Conservation (phyloP, 2,797 vertebrate species). For the Acanthurus leucopareius region DNA sequence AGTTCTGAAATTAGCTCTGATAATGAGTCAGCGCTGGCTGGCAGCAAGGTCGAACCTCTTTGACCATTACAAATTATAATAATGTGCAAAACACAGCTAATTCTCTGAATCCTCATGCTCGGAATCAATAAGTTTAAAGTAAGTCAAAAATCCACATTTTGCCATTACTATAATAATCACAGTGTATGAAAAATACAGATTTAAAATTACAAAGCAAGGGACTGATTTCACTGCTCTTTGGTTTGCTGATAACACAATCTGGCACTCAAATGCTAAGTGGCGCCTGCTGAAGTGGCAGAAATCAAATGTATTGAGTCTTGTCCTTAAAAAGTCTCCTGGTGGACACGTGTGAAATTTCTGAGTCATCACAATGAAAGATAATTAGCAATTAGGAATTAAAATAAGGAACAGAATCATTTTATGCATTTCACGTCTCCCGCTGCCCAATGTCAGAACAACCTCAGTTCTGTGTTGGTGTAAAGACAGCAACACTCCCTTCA, state of each 20-base stretch:
- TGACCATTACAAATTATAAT: constrained; percentile 40
- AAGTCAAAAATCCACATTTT: background rate
- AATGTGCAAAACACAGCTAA: constrained; percentile 34
- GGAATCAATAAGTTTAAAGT: background rate
- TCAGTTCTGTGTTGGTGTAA: background rate
- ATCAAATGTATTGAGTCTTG: background rate
- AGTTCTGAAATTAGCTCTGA: constrained; percentile 46
- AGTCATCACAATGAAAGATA: constrained; percentile 28
- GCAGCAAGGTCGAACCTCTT: constrained; percentile 51
- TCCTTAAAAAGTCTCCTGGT: constrained; percentile 7
- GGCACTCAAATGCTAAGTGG: background rate
- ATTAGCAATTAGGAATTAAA: constrained; percentile 5
- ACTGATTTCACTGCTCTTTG: background rate
- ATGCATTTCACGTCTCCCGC: background rate
- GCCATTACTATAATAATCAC: background rate
- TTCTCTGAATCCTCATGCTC: constrained; percentile 2
- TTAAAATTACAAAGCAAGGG: background rate
- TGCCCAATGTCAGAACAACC: constrained; percentile 1
- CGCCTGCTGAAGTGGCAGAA: constrained; percentile 27
- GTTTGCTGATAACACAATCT: constrained; percentile 8
- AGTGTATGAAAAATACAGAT: constrained; percentile 6
- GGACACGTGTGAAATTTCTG: constrained; percentile 1
- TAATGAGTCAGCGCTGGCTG: constrained; percentile 47
- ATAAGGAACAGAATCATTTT: background rate
- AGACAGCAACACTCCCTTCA: background rate